Evolutionary conservation across 2,113 vertebrate genomes (phyloP).

Genomic region (Rallus limicola): DNA sequence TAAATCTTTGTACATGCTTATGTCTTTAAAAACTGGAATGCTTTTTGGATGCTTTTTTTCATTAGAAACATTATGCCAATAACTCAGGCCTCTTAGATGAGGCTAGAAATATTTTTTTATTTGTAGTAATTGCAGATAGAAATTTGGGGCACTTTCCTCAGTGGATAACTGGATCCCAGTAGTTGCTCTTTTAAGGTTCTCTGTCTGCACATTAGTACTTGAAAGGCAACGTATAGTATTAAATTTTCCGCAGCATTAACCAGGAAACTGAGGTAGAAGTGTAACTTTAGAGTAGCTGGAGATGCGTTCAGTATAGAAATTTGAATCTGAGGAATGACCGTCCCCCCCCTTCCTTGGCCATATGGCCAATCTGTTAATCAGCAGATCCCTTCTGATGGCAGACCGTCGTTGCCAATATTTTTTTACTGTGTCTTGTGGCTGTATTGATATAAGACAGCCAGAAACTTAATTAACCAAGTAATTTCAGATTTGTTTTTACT

Average conservation of each 20-base stretch:
- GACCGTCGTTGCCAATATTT: background rate
- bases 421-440: background rate
- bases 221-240: background rate
- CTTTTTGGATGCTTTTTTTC: background rate
- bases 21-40: background rate
- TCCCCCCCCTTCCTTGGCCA: background rate
- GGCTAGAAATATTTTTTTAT: background rate
- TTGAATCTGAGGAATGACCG: background rate
- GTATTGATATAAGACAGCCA: background rate
- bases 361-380: background rate
- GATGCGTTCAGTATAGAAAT: background rate
- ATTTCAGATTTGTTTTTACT: background rate
- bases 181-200: background rate
- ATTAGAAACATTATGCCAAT: background rate
- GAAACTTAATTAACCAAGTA: background rate
- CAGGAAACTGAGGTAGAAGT: background rate
- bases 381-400: background rate
- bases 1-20: background rate
- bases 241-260: background rate
- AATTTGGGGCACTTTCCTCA: background rate
- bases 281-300: background rate
- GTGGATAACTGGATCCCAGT: background rate
- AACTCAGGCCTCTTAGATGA: background rate
- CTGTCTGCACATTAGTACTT: background rate
- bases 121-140: background rate